Percentiles rank a stretch among this genome's conserved stretches.
Evolutionary conservation across 2,113 vertebrate genomes (phyloP).

Genomic region (Oryzias javanicus): DNA sequence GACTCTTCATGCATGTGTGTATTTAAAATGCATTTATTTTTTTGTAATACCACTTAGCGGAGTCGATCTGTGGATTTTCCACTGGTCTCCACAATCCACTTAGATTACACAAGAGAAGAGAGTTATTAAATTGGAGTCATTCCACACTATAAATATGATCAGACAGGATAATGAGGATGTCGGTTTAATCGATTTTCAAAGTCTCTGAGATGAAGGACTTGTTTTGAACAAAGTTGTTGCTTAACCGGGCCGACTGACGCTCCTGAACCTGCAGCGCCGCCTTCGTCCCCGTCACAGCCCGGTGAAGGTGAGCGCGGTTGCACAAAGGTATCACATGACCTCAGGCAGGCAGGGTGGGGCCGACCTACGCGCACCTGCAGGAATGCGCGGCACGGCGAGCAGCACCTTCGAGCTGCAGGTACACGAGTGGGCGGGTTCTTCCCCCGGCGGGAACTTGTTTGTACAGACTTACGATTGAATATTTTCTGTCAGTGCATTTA

Average conservation of each 20-base stretch:
- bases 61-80: slow-evolving; percentile 40
- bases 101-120: slow-evolving; percentile 21
- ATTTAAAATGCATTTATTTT: slow-evolving; percentile 43
- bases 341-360: slow-evolving; percentile 25
- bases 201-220: background rate
- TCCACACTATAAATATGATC: too few relatives aligned
- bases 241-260: background rate
- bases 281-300: background rate
- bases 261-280: background rate
- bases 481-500: background rate
- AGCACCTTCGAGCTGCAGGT: slow-evolving; percentile 3
- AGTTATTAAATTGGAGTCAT: slow-evolving; percentile 20
- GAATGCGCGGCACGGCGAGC: slow-evolving; percentile 35
- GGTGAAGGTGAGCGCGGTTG: background rate
- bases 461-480: background rate
- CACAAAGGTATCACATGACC: slow-evolving; percentile 14
- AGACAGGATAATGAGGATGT: too few relatives aligned
- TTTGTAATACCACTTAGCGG: slow-evolving; percentile 46
- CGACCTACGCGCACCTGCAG: slow-evolving; percentile 24
- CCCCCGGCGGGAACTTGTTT: background rate
- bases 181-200: background rate
- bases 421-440: background rate
- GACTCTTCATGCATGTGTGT: slow-evolving; percentile 24
- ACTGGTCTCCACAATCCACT: slow-evolving; percentile 47
- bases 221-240: background rate